Evolutionary conservation across 1,140 invertebrate genomes (phyloP).

Genomic region (Tetramorium simillimum): DNA sequence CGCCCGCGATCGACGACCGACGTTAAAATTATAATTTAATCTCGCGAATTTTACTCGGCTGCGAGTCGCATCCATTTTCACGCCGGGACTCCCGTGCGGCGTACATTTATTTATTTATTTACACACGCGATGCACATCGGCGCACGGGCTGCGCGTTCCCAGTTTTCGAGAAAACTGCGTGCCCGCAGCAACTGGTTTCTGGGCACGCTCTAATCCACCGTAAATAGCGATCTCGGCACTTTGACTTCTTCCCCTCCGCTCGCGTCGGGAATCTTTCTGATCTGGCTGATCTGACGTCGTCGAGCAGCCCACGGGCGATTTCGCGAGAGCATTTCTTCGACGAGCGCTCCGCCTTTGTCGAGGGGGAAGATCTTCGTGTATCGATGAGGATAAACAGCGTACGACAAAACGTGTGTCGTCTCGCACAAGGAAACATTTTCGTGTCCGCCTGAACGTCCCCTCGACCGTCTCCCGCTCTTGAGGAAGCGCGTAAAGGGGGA

Average conservation of each 20-base stretch:
- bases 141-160: neutral
- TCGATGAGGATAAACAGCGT: slow-evolving; percentile 6
- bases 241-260: neutral
- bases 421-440: neutral
- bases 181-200: neutral
- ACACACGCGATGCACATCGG: neutral
- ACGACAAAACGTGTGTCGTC: neutral
- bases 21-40: slow-evolving; percentile 15
- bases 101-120: slow-evolving; percentile 11
- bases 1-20: neutral
- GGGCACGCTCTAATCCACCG: neutral
- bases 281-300: neutral
- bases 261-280: neutral
- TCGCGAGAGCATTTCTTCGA: slow-evolving; percentile 15
- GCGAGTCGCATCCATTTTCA: slow-evolving; percentile 3
- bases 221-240: neutral
- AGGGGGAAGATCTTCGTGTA: neutral
- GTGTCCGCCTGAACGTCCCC: neutral
- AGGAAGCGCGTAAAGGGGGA: neutral
- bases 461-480: neutral
- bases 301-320: neutral
- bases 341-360: neutral
- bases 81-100: neutral
- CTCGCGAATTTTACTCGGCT: neutral
- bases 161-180: neutral